These are phyloP conservation scores for Invenusta paracnida DNA, from an alignment of 2,888 invertebrate genomes.

Conservation along the genomic window DNA sequence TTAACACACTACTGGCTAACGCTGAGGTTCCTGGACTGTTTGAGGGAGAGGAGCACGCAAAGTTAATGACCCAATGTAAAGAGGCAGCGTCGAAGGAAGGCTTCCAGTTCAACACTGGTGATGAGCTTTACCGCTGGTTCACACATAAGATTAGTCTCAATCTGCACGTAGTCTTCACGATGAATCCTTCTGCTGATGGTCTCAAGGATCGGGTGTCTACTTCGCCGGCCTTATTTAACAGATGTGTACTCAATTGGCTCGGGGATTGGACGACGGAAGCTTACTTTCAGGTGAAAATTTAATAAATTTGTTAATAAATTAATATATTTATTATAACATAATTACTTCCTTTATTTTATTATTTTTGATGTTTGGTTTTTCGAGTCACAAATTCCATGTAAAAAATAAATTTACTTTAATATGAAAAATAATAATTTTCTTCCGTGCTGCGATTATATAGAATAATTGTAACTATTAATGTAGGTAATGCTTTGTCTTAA, in stretches of 20 bases:
- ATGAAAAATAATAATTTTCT: too few relatives aligned
- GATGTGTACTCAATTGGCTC: slow-evolving; percentile 98
- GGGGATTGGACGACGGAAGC: slow-evolving; percentile 95
- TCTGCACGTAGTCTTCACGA: slow-evolving; percentile 97
- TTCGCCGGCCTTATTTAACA: slow-evolving; percentile 95
- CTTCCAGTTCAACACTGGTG: slow-evolving; percentile 92
- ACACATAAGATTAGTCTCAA: slow-evolving; percentile 73
- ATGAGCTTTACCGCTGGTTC: slow-evolving; percentile 99
- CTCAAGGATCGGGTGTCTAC: slow-evolving; percentile 96
- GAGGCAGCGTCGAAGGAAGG: slow-evolving; percentile 97
- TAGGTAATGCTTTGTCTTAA: too few relatives aligned
- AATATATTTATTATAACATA: too few relatives aligned
- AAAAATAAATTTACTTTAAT: too few relatives aligned
- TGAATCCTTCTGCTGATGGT: slow-evolving; percentile 98
- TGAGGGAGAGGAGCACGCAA: slow-evolving; percentile 87
- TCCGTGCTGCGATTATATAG: too few relatives aligned
- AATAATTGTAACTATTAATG: too few relatives aligned
- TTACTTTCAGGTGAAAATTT: slow-evolving; percentile 72
- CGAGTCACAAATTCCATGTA: too few relatives aligned
- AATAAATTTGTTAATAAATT: too few relatives aligned
- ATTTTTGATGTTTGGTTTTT: too few relatives aligned
- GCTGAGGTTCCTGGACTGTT: slow-evolving; percentile 74
- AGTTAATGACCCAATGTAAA: slow-evolving; percentile 98
- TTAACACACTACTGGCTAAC: slow-evolving; percentile 96
- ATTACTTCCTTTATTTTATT: too few relatives aligned